Conservation (phyloP, 2,888 invertebrate genomes). For the Chaetoderma sp. region DNA sequence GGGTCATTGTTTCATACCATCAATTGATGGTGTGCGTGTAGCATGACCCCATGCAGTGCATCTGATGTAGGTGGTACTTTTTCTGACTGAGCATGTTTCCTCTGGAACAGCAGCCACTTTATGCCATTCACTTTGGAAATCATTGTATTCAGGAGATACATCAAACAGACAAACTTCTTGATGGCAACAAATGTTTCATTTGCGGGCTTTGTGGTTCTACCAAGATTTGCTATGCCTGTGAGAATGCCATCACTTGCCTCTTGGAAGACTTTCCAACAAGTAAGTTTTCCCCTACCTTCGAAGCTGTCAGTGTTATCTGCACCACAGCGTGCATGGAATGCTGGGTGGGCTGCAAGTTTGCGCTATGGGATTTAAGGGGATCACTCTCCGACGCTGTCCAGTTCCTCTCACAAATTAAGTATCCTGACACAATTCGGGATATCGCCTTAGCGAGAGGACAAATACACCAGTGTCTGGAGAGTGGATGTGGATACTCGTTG, state of each 20-base stretch:
- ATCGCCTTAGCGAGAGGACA: no score
- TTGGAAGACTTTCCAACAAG: neutral
- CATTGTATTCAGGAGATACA: neutral
- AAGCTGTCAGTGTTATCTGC: no score
- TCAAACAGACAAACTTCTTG: neutral
- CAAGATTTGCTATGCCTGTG: neutral
- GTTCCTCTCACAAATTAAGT: neutral
- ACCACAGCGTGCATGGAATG: no score
- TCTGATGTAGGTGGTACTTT: neutral
- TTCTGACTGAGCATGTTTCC: neutral
- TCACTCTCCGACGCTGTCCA: neutral
- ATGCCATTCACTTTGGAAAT: neutral
- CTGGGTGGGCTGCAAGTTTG: neutral
- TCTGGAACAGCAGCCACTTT: neutral
- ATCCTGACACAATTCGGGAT: no score
- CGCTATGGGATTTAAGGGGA: neutral
- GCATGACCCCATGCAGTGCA: neutral
- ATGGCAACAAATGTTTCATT: neutral
- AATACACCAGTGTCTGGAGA: no score
- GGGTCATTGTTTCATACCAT: neutral
- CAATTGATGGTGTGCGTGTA: neutral
- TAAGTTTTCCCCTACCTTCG: neutral
- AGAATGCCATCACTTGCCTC: neutral
- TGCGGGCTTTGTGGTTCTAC: neutral
- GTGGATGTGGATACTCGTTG: no score